phyloP scores from a whole-genome alignment of 2,113 vertebrate species.

The Empidonax traillii region DNA sequence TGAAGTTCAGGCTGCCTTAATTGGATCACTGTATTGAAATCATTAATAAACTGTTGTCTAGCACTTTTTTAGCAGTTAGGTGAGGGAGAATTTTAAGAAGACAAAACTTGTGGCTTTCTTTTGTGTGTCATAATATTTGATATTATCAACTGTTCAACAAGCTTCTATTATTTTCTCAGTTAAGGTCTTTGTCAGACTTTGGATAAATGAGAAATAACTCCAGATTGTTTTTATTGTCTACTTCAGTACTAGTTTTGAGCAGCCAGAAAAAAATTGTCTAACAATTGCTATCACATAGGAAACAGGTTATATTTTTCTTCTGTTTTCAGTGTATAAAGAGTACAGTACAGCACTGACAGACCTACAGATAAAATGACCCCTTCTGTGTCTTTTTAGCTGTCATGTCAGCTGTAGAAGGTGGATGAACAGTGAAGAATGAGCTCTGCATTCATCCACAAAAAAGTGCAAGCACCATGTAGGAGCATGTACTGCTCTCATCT shows the following conservation, averaged over 20 bases:
- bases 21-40: background rate
- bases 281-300: background rate
- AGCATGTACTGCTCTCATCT: background rate
- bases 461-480: background rate
- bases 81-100: background rate
- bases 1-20: background rate
- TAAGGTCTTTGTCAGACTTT: background rate
- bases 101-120: background rate
- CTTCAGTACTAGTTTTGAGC: background rate
- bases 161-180: background rate
- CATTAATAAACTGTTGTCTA: background rate
- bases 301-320: background rate
- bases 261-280: background rate
- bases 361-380: background rate
- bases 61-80: background rate
- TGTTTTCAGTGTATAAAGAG: background rate
- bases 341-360: background rate
- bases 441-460: background rate
- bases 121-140: background rate
- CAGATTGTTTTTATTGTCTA: background rate
- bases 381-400: background rate
- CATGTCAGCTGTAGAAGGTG: background rate
- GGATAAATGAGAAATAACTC: background rate
- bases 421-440: background rate
- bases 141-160: background rate